Evolutionary conservation across 2,797 vertebrate species (phyloP), one percentile per base, ranked within the genome.

Genomic region (Cyclopterus lumpus): DNA sequence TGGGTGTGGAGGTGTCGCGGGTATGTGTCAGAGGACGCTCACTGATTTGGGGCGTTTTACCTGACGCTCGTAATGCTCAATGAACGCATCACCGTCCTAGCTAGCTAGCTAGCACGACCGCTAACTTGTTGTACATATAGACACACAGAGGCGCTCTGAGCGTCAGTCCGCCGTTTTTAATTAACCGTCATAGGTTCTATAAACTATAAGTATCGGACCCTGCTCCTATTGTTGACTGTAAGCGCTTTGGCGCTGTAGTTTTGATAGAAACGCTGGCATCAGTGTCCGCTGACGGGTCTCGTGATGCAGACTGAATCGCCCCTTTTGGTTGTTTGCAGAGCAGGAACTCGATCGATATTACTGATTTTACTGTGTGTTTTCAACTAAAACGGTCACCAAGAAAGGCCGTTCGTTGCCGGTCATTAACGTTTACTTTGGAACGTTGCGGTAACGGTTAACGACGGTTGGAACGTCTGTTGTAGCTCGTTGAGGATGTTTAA

Each of bases 231-330:
- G 0, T n/a, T 44, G 8, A 4, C 4, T 26, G 28, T 34, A 9
- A 10, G 4, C 20, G 8, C 34, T 22, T 20, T 1, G 2, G 1
- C 0, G 11, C 28, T 18, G 26, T 24, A 1, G 36, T 63, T 68
- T 67, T 22, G 26, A 62, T 8, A n/a, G 57, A n/a, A 36, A 62
- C 9, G 62, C 75, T 79, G 60, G 75, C 76, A 32, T 73, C 63
- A 11, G 61, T 75, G 85, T 81, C 86, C 79, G 80, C 84, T 66
- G 85, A 74, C 74, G 2, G 60, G 88, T 92, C 89, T 74, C 91
- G 92, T 93, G 93, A 92, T 79, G 71, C 81, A 10, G 18, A n/a
- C 18, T 46, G 18, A 46, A 20, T 46, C 44, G 44, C 44, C 44
- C 14, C 44, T 46, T 46, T 46, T 46, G 8, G 44, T 20, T 8